Base-by-base conservation (phyloP, 1,140 invertebrate species). In the Drosophila biarmipes region DNA sequence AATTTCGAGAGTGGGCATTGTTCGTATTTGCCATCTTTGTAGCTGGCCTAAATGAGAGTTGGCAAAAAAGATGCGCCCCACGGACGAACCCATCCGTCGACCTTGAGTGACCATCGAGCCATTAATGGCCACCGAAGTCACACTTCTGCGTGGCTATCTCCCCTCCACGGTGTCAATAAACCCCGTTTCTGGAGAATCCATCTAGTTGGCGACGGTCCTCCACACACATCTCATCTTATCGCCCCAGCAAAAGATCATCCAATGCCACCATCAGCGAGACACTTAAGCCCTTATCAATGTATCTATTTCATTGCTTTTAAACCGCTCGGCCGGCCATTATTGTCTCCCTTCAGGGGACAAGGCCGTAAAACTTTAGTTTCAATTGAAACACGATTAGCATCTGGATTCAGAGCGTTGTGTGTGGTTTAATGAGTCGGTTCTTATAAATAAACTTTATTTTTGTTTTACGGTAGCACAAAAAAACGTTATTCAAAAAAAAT, bases 281-380 rank as follows among this genome's bases (percentile, higher is more conserved):
- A 85, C 81, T 87, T 82, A 81, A 82, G 62, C 69, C 63, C 55
- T 79, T 89, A 89, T 87, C 84, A 87, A 67, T 73, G 79, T 87
- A 89, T 87, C 84, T 87, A 87, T 87, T 87, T 75, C 72, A 84
- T 73, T 89, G 61, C 62, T 64, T 82, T 87, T 87, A 79, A 84
- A 78, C 73, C 55, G 58, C 68, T 37, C 45, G 27, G 15, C 31
- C 19, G 57, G 38, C 43, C 49, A 67, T 85, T 71, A 86, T 31
- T 61, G 62, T 14, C 42, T 42, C 24, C 40, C 38, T 34, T 43
- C 46, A 61, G 35, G 53, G 49, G 27, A 14, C 38, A 24, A 6
- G 54, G 71, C 52, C 45, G 62, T 87, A 76, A 89, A 87, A 79
- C 43, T 52, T 69, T 67, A 73, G 59, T 59, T 89, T 87, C 84